These are phyloP conservation scores for Luperina testacea DNA, from an alignment of 2,888 invertebrate genomes.

Conservation along the genomic window DNA sequence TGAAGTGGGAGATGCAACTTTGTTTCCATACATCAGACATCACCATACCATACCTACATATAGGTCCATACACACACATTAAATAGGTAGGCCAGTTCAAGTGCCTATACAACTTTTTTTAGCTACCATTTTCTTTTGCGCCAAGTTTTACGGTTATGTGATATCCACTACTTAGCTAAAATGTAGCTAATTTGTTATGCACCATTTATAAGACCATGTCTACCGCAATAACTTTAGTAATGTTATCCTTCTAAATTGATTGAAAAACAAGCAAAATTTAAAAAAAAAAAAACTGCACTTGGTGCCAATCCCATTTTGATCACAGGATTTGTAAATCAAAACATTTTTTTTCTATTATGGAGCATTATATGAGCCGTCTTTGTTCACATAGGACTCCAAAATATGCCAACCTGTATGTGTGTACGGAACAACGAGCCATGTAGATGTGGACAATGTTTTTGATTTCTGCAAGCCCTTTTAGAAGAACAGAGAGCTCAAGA, in stretches of 20 bases:
- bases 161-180: neutral
- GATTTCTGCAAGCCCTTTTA: conserved; percentile 36
- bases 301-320: neutral
- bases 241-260: neutral
- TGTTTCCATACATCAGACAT: neutral
- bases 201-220: neutral
- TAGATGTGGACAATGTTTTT: conserved; percentile 35
- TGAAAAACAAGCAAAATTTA: neutral
- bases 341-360: neutral
- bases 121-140: neutral
- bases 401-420: neutral
- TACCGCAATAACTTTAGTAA: neutral
- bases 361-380: neutral
- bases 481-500: conserved; percentile 38
- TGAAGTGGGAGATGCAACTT: conserved; percentile 1
- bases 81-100: neutral
- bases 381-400: neutral
- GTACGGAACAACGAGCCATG: neutral
- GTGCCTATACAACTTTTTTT: neutral
- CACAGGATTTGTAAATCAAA: neutral
- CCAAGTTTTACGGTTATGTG: neutral
- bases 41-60: neutral
- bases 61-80: neutral
- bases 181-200: neutral
- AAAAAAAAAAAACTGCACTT: neutral